Conservation (phyloP, 2,113 vertebrate species). For the Notechis scutatus region DNA sequence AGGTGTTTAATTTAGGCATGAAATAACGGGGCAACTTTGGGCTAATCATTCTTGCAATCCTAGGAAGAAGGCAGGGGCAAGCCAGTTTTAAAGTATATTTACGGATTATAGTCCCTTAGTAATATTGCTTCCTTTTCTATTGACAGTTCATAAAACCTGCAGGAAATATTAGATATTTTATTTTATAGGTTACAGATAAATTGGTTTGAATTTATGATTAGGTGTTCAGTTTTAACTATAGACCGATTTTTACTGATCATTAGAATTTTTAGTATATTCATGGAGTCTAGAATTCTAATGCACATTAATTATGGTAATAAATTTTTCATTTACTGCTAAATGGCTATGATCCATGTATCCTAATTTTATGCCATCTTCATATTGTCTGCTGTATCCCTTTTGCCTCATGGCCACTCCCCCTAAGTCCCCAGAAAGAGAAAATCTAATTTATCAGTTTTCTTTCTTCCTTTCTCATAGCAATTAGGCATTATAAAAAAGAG, state of each 20-base stretch:
- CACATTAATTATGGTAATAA: not conserved
- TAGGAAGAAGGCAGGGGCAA: not conserved
- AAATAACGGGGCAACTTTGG: not conserved
- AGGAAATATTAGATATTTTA: not conserved
- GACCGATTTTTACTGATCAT: not conserved
- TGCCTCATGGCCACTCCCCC: not conserved
- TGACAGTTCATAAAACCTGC: not conserved
- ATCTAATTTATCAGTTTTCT: not conserved
- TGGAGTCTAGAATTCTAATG: not conserved
- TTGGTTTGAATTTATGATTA: not conserved
- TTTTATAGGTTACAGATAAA: not conserved
- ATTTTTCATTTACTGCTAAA: not conserved
- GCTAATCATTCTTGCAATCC: not conserved
- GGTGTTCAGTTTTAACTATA: not conserved
- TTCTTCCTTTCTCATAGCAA: not conserved
- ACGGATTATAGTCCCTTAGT: not conserved
- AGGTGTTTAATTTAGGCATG: not conserved
- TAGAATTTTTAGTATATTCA: not conserved
- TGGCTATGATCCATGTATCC: not conserved
- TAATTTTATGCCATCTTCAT: not conserved
- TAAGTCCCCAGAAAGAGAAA: not conserved
- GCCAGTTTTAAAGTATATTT: not conserved
- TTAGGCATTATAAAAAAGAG: not conserved
- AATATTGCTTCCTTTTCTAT: not conserved
- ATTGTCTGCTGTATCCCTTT: not conserved